Percentiles rank a stretch among this genome's conserved stretches.
These are phyloP conservation scores for Muricea muricata DNA, from an alignment of 92 coral and sea anemone genomes.

Conservation along the genomic window DNA sequence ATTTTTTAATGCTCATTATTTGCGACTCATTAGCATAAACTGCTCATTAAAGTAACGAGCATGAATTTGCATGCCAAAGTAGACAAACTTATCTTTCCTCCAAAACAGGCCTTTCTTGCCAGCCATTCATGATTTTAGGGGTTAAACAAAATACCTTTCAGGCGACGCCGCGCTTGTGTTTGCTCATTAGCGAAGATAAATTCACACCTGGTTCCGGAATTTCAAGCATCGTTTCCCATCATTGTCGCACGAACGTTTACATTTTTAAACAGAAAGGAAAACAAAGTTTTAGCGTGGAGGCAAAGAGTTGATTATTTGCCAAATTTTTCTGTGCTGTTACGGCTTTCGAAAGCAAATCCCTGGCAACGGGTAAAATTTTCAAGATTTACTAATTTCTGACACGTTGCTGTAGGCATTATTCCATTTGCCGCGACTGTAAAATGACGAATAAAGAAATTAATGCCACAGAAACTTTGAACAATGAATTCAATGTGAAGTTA, in stretches of 20 bases:
- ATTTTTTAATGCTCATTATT: not conserved
- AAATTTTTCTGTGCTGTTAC: not conserved
- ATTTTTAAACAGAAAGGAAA: not conserved
- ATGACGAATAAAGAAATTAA: too few relatives aligned
- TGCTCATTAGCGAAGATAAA: slow-evolving; percentile 9
- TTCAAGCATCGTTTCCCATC: not conserved
- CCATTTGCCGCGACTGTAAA: too few relatives aligned
- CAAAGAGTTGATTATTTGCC: not conserved
- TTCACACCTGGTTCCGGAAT: slow-evolving; percentile 23
- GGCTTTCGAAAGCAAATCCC: too few relatives aligned
- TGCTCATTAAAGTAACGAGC: not conserved
- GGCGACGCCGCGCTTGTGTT: slow-evolving; percentile 15
- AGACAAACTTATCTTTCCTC: not conserved
- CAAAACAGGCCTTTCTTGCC: not conserved
- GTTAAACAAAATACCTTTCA: not conserved
- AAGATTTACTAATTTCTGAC: too few relatives aligned
- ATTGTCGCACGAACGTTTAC: not conserved
- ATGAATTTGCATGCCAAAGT: not conserved
- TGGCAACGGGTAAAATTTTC: too few relatives aligned
- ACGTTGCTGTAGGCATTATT: too few relatives aligned
- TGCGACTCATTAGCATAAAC: not conserved
- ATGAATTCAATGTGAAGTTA: too few relatives aligned
- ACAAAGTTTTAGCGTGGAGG: not conserved
- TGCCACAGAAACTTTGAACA: too few relatives aligned
- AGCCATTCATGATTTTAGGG: slow-evolving; percentile 5